Evolutionary conservation across 2,888 invertebrate genomes (phyloP).

Genomic region (Papilio elwesi): DNA sequence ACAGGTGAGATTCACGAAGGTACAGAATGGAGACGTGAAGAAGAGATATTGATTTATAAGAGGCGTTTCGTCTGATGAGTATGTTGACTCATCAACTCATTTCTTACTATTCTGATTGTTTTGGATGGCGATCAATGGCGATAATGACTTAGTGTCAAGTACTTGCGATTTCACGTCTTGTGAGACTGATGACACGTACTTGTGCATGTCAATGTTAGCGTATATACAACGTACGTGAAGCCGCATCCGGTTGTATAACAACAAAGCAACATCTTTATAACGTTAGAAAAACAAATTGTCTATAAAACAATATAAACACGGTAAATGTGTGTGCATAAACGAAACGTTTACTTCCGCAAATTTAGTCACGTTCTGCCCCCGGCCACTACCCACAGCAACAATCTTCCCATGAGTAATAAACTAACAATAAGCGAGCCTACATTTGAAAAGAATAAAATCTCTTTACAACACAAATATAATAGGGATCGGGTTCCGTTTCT

Average conservation of each 20-base stretch:
- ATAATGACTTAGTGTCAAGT: too few species aligned
- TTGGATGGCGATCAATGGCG: too few species aligned
- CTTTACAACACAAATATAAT: not conserved
- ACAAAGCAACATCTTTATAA: not conserved
- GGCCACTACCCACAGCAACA: constrained; percentile 67
- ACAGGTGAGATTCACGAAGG: too few species aligned
- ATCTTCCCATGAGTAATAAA: constrained; percentile 71
- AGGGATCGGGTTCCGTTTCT: constrained; percentile 50
- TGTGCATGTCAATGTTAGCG: not conserved
- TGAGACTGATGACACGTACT: too few species aligned
- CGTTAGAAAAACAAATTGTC: not conserved
- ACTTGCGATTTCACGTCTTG: too few species aligned
- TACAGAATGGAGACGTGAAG: too few species aligned
- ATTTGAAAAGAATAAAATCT: constrained; percentile 13
- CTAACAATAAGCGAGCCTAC: constrained; percentile 58
- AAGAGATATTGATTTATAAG: too few species aligned
- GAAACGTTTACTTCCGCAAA: constrained; percentile 62
- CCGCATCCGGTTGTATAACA: not conserved
- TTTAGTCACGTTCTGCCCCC: constrained; percentile 57
- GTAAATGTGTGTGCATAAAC: constrained; percentile 34
- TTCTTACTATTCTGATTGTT: too few species aligned
- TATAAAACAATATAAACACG: constrained; percentile 43
- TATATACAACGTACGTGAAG: not conserved
- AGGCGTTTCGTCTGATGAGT: too few species aligned
- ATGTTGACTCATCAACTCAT: too few species aligned